A percentile compares a stretch with the other conserved stretches of the same genome.
phyloP scores from a whole-genome alignment of 1,140 invertebrate genomes.

The Adoxophyes honmai region DNA sequence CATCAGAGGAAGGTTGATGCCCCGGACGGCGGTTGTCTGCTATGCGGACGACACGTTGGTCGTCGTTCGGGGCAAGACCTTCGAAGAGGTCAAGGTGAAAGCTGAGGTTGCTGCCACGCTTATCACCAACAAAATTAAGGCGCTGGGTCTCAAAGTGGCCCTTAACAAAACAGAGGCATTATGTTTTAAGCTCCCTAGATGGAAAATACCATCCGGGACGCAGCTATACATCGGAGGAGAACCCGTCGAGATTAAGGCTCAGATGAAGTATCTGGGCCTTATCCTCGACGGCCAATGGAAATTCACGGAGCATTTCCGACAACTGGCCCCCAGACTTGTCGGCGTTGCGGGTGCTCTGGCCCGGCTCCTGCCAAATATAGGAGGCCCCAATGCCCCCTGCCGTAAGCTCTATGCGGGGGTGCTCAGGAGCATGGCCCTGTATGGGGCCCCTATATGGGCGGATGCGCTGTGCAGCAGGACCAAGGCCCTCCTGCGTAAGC shows the following conservation, averaged over 20 bases:
- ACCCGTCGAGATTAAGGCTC: conserved; percentile 12
- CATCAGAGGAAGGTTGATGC: neutral
- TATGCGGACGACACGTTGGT: conserved; percentile 1
- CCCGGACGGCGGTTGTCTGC: neutral
- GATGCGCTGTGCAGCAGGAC: conserved; percentile 13
- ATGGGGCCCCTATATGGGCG: conserved; percentile 23
- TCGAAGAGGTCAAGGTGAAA: neutral
- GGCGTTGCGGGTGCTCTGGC: conserved; percentile 3
- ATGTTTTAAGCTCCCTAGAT: conserved; percentile 11
- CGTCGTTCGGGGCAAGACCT: neutral
- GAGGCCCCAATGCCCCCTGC: conserved; percentile 2
- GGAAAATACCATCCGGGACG: neutral
- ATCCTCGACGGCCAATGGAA: conserved; percentile 23
- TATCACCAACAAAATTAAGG: neutral
- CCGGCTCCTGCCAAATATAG: conserved; percentile 23
- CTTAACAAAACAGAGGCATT: conserved; percentile 21
- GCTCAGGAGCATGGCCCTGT: conserved; percentile 23
- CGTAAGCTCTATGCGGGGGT: conserved; percentile 16
- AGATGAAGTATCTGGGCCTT: conserved; percentile 26
- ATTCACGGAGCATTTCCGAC: neutral
- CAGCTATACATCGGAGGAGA: neutral
- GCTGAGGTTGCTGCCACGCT: neutral
- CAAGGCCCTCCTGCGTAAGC: conserved; percentile 4
- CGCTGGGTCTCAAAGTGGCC: conserved; percentile 17
- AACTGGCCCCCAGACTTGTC: conserved; percentile 18